Percentiles rank a stretch among this genome's conserved stretches.
These are phyloP conservation scores for Trematomus bernacchii DNA, from an alignment of 2,797 vertebrate genomes.

Conservation along the genomic window DNA sequence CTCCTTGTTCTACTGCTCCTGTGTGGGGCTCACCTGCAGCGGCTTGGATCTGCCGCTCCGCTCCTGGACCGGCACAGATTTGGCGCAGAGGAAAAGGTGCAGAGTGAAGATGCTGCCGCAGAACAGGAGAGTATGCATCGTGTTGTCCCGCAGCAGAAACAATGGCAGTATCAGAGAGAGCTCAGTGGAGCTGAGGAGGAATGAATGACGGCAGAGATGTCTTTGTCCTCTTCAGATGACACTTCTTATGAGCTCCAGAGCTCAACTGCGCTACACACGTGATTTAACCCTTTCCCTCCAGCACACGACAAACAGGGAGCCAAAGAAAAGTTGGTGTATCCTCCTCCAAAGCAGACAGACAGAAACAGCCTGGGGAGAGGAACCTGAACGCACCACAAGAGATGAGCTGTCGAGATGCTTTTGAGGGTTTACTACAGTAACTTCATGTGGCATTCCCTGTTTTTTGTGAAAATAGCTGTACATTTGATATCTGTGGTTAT, in stretches of 20 bases:
- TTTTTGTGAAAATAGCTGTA: no score
- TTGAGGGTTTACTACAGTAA: no score
- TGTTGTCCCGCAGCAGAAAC: background rate
- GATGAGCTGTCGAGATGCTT: no score
- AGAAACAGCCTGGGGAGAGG: no score
- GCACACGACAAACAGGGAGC: background rate
- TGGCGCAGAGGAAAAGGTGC: conserved; percentile 48
- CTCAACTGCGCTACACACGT: conserved; percentile 18
- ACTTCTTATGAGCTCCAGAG: conserved; percentile 21
- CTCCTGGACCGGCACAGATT: conserved; percentile 38
- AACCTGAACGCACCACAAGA: no score
- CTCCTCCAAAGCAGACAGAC: no score
- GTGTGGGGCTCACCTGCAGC: conserved; percentile 56
- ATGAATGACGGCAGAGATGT: conserved; percentile 2
- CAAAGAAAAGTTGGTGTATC: no score
- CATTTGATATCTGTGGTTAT: no score
- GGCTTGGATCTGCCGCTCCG: conserved; percentile 21
- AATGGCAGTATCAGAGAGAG: background rate
- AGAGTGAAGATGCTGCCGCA: conserved; percentile 52
- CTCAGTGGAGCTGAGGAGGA: background rate
- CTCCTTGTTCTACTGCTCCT: no score
- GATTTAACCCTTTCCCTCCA: conserved; percentile 54
- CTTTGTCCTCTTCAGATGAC: conserved; percentile 44
- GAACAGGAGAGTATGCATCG: conserved; percentile 43
- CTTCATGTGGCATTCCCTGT: no score